Conservation (phyloP, 2,888 invertebrate genomes). For the Macroteleia sp. region DNA sequence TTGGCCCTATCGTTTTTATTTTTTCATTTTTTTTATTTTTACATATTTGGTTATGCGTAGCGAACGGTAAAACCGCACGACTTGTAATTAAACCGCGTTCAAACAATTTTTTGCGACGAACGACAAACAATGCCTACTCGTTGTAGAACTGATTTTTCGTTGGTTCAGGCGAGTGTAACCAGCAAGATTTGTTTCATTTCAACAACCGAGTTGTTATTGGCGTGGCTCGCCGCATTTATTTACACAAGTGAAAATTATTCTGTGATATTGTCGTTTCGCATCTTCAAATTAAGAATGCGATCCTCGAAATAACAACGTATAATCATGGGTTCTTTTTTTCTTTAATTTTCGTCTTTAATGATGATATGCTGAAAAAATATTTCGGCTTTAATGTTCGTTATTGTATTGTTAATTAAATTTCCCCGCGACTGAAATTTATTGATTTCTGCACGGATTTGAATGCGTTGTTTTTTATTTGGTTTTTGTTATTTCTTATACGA, state of each 20-base stretch:
- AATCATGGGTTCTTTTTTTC: too few relatives aligned
- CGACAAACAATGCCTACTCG: constrained; percentile 35
- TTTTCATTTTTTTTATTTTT: neutral
- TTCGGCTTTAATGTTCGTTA: too few relatives aligned
- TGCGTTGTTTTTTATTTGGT: too few relatives aligned
- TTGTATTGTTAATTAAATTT: too few relatives aligned
- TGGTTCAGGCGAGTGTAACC: constrained; percentile 29
- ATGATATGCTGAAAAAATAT: too few relatives aligned
- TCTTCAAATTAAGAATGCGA: constrained; percentile 16
- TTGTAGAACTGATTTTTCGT: constrained; percentile 35
- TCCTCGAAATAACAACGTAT: too few relatives aligned
- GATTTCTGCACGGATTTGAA: too few relatives aligned
- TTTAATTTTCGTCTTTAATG: too few relatives aligned
- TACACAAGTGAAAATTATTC: constrained; percentile 18
- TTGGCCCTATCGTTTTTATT: neutral
- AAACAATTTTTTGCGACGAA: constrained; percentile 53
- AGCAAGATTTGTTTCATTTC: constrained; percentile 44
- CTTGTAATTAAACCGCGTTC: constrained; percentile 57
- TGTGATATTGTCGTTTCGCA: neutral
- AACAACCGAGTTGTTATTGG: constrained; percentile 22
- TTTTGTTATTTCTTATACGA: too few relatives aligned
- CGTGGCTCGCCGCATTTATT: constrained; percentile 1
- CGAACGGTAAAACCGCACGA: constrained; percentile 44
- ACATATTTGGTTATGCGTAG: constrained; percentile 42
- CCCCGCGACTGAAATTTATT: too few relatives aligned